A percentile compares a stretch with the other conserved stretches of the same genome.
These are phyloP conservation scores for Ditula angustiorana DNA, from an alignment of 2,888 invertebrate species.

Conservation along the genomic window DNA sequence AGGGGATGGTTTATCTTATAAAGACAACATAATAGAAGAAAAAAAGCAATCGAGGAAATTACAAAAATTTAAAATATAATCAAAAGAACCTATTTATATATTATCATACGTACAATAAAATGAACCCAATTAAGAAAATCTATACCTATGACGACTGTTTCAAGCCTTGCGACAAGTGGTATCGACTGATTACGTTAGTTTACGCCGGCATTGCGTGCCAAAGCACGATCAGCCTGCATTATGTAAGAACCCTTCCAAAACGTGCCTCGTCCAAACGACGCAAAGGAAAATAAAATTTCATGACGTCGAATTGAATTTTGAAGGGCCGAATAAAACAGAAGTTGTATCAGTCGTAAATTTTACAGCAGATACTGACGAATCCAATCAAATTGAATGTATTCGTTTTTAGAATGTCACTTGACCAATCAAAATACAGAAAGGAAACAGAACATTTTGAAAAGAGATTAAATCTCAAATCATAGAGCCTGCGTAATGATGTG, in stretches of 20 bases:
- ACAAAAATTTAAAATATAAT: neutral
- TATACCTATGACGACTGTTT: neutral
- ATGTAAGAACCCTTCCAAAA: slow-evolving; percentile 29
- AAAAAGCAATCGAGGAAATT: neutral
- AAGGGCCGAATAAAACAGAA: slow-evolving; percentile 33
- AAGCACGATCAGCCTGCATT: slow-evolving; percentile 47
- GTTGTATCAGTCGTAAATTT: slow-evolving; percentile 21
- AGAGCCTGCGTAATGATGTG: neutral
- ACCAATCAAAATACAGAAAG: neutral
- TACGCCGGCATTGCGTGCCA: slow-evolving; percentile 58
- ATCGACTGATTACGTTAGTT: slow-evolving; percentile 51
- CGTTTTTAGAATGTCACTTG: neutral
- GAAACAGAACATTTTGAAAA: neutral
- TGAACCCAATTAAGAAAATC: neutral
- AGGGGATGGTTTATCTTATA: neutral
- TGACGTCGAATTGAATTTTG: slow-evolving; percentile 35
- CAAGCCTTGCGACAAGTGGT: slow-evolving; percentile 42
- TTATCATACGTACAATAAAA: neutral
- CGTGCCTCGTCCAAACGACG: slow-evolving; percentile 23
- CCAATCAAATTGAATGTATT: slow-evolving; percentile 8
- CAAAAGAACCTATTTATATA: neutral
- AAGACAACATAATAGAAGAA: neutral
- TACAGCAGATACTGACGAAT: slow-evolving; percentile 15
- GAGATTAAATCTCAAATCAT: neutral
- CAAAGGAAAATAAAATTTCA: slow-evolving; percentile 33